These are phyloP conservation scores for Vanessa tameamea DNA, from an alignment of 1,140 invertebrate species.

Conservation along the genomic window DNA sequence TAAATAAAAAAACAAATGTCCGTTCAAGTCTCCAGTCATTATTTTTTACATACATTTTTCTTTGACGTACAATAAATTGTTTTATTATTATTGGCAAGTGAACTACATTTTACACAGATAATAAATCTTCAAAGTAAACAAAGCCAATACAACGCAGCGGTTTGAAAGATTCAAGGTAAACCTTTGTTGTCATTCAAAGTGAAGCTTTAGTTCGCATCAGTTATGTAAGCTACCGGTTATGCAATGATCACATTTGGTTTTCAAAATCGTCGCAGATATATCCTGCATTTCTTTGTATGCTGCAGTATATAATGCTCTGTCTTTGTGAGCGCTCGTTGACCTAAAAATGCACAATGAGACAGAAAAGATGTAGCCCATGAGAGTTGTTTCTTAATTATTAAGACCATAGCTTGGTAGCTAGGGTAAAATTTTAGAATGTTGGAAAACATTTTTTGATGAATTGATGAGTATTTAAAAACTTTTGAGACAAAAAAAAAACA, in stretches of 20 bases:
- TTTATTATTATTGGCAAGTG: not conserved
- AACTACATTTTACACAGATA: not conserved
- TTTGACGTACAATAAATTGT: no score
- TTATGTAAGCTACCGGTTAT: conserved; percentile 14
- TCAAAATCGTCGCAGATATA: conserved; percentile 1
- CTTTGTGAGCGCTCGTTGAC: conserved; percentile 22
- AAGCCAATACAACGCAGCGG: not conserved
- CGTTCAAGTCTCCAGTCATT: no score
- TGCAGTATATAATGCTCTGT: conserved; percentile 2
- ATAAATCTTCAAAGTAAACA: conserved; percentile 2
- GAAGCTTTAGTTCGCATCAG: not conserved
- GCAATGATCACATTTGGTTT: conserved; percentile 15
- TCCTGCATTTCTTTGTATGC: conserved; percentile 9
- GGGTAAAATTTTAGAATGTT: not conserved
- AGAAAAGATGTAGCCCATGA: conserved; percentile 23
- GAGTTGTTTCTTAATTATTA: conserved; percentile 25
- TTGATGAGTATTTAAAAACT: no score
- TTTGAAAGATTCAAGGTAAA: not conserved
- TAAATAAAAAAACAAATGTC: no score
- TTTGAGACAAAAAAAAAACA: no score
- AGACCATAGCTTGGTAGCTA: not conserved
- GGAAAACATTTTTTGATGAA: not conserved
- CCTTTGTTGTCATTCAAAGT: conserved; percentile 24
- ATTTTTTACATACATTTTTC: no score
- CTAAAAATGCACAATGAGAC: conserved; percentile 27